These are phyloP conservation scores for Apodemia zela DNA, from an alignment of 2,888 invertebrate species.

Conservation along the genomic window DNA sequence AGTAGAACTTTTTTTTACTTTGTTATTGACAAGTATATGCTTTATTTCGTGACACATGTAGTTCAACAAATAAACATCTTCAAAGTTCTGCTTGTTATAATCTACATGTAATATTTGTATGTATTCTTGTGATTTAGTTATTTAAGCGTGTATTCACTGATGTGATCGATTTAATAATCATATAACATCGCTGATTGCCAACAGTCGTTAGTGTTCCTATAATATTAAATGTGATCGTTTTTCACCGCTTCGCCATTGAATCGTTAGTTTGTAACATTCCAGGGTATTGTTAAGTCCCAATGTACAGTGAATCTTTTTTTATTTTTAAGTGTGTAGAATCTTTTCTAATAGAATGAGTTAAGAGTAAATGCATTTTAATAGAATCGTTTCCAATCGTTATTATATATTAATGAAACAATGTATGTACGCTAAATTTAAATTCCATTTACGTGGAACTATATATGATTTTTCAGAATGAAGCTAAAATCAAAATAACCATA, in stretches of 20 bases:
- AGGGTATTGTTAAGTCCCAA: conserved; percentile 1
- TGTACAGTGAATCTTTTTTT: conserved; percentile 10
- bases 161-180: neutral
- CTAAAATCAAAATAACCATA: conserved; percentile 4
- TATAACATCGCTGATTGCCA: neutral
- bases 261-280: conserved; percentile 6
- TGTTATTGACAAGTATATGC: neutral
- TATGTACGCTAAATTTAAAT: neutral
- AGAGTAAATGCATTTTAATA: conserved; percentile 40
- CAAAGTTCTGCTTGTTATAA: neutral
- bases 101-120: neutral
- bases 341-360: neutral
- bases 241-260: conserved; percentile 9
- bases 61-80: neutral
- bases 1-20: neutral
- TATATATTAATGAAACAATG: conserved; percentile 28
- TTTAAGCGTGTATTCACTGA: neutral
- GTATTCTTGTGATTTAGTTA: neutral
- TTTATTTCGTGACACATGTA: neutral
- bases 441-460: neutral
- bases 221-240: conserved; percentile 5
- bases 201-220: conserved; percentile 7
- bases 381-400: conserved; percentile 47
- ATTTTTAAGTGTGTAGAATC: conserved; percentile 1
- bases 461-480: neutral